Conservation (phyloP, 1,140 invertebrate genomes). For the Agrypnia vestita region DNA sequence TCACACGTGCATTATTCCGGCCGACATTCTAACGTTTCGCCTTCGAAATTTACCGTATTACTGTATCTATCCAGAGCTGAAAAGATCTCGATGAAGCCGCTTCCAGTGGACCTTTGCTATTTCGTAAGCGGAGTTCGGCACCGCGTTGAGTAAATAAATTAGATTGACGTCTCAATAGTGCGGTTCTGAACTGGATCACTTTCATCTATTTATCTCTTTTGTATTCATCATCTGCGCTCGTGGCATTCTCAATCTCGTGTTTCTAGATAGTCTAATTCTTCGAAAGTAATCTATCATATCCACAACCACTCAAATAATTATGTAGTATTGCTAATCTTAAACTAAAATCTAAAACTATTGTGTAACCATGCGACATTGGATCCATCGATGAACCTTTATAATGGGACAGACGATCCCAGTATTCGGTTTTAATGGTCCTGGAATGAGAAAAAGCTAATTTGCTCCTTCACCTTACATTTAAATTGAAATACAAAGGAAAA, state of each 20-base stretch:
- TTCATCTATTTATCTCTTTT: neutral
- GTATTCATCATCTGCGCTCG: neutral
- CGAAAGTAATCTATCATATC: too few species aligned
- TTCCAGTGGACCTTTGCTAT: conserved; percentile 8
- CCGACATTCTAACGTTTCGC: too few species aligned
- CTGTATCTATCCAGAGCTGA: neutral
- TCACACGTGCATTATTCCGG: neutral
- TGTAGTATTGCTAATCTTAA: too few species aligned
- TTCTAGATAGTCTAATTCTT: neutral
- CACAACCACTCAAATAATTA: too few species aligned
- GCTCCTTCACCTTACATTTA: too few species aligned
- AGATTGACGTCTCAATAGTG: conserved; percentile 31
- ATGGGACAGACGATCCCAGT: too few species aligned
- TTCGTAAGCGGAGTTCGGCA: conserved; percentile 15
- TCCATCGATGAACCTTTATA: too few species aligned
- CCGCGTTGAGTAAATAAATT: conserved; percentile 6
- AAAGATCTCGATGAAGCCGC: neutral
- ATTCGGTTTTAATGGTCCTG: too few species aligned
- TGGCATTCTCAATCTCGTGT: neutral
- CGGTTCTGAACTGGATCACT: neutral
- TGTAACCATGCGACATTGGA: too few species aligned
- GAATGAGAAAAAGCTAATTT: too few species aligned
- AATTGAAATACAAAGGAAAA: too few species aligned
- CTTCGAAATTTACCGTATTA: neutral
- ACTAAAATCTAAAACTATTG: too few species aligned